phyloP scores from a whole-genome alignment of 1,140 invertebrate genomes.

The Drosophila quadrilineata region DNA sequence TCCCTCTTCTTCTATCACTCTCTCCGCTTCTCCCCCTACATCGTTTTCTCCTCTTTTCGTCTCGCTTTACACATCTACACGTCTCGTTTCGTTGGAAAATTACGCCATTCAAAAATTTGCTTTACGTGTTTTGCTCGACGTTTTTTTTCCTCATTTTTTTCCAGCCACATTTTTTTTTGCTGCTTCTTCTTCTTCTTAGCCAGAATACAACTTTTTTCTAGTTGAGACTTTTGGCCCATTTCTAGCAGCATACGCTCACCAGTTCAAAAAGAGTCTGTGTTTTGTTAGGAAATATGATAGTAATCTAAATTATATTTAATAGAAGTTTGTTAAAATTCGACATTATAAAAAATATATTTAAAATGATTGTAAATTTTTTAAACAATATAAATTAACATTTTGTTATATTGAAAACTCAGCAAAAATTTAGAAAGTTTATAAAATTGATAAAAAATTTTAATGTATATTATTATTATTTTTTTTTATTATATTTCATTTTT shows the following conservation, averaged over 20 bases:
- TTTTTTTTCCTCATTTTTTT: constrained; percentile 11
- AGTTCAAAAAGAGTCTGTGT: too few relatives aligned
- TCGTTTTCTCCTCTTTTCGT: constrained; percentile 9
- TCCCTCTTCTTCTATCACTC: not conserved
- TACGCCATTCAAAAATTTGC: constrained; percentile 70
- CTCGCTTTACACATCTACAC: constrained; percentile 21
- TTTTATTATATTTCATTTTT: not conserved
- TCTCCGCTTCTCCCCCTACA: not conserved
- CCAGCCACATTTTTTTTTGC: not conserved
- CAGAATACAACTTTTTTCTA: too few relatives aligned
- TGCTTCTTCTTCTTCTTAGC: constrained; percentile 5
- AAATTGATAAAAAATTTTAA: too few relatives aligned
- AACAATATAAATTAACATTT: too few relatives aligned
- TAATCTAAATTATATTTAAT: too few relatives aligned
- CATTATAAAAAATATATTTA: too few relatives aligned
- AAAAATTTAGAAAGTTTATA: too few relatives aligned
- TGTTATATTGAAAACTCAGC: too few relatives aligned
- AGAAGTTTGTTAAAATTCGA: too few relatives aligned
- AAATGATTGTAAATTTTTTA: not conserved
- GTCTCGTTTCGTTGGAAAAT: constrained; percentile 55
- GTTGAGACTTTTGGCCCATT: constrained; percentile 42
- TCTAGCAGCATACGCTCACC: constrained; percentile 47
- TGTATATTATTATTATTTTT: not conserved
- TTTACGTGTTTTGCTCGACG: constrained; percentile 50
- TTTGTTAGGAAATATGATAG: too few relatives aligned